Conservation (phyloP, 1,140 invertebrate species). For the Trypoxylus dichotomus region DNA sequence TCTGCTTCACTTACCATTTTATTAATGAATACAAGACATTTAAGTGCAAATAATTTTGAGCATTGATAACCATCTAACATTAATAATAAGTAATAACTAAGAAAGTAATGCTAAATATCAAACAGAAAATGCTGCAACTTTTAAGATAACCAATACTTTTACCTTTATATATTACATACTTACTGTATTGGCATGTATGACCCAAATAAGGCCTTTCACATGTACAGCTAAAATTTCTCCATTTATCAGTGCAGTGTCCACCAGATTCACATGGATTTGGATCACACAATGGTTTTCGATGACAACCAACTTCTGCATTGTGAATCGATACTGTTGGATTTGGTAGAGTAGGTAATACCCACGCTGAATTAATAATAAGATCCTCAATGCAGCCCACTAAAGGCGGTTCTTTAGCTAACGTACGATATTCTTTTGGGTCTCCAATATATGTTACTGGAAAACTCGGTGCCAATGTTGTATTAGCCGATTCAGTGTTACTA, state of each 20-base stretch:
- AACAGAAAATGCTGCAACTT: too few species aligned
- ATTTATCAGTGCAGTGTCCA: slow-evolving; percentile 85
- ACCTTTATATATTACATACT: slow-evolving; percentile 50
- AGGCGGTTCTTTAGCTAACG: slow-evolving; percentile 67
- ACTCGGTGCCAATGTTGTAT: slow-evolving; percentile 75
- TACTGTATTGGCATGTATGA: slow-evolving; percentile 83
- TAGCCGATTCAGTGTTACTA: slow-evolving; percentile 57
- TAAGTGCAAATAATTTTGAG: too few species aligned
- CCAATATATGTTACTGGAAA: slow-evolving; percentile 80
- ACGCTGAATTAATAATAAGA: slow-evolving; percentile 81
- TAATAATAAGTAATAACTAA: too few species aligned
- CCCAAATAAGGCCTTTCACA: slow-evolving; percentile 87
- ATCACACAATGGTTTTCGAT: slow-evolving; percentile 76
- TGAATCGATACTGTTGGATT: slow-evolving; percentile 50
- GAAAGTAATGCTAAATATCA: too few species aligned
- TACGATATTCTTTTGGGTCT: slow-evolving; percentile 60
- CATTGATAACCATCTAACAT: too few species aligned
- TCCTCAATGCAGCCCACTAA: slow-evolving; percentile 93
- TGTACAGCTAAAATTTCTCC: slow-evolving; percentile 83
- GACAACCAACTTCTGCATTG: slow-evolving; percentile 71
- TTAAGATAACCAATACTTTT: too few species aligned
- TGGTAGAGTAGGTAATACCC: slow-evolving; percentile 57
- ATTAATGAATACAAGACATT: too few species aligned
- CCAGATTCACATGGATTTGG: slow-evolving; percentile 85
- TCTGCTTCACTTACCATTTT: too few species aligned